Conservation (phyloP, 2,888 invertebrate genomes). For the Andrena hattorfiana region DNA sequence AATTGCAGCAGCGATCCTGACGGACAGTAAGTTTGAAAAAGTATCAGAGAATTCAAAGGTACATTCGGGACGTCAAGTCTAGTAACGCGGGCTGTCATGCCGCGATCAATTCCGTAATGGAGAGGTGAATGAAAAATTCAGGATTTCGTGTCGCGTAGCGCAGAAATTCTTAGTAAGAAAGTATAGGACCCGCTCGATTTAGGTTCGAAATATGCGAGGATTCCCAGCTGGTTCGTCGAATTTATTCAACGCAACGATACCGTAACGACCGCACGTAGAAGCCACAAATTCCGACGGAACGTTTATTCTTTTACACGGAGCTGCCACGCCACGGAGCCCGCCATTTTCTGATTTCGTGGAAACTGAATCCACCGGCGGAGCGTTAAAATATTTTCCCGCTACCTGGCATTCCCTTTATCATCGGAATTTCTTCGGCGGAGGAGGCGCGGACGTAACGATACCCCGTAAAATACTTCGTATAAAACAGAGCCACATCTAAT, state of each 20-base stretch:
- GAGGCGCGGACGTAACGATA: neutral
- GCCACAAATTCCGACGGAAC: constrained; percentile 62
- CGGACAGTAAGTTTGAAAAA: neutral
- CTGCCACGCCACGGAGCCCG: neutral
- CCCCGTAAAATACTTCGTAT: constrained; percentile 7
- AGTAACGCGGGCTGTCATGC: neutral
- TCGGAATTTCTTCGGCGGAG: constrained; percentile 13
- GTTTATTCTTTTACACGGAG: constrained; percentile 61
- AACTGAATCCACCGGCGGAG: constrained; percentile 31
- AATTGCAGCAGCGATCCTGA: neutral
- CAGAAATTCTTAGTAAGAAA: neutral
- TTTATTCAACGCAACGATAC: constrained; percentile 65
- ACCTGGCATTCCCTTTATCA: constrained; percentile 4
- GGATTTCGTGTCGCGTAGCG: constrained; percentile 35
- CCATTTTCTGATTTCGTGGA: constrained; percentile 43
- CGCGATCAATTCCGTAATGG: constrained; percentile 49
- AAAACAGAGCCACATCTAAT: constrained; percentile 39
- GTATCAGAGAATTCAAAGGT: neutral
- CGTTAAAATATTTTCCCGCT: constrained; percentile 21
- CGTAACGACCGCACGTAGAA: constrained; percentile 64
- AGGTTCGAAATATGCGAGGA: constrained; percentile 45
- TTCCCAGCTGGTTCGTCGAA: constrained; percentile 50
- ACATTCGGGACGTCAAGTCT: neutral
- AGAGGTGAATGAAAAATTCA: constrained; percentile 46
- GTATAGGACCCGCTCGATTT: constrained; percentile 37